Percentiles rank a stretch among this genome's conserved stretches.
These are phyloP conservation scores for Eupithecia exiguata DNA, from an alignment of 2,888 invertebrate species.

Conservation along the genomic window DNA sequence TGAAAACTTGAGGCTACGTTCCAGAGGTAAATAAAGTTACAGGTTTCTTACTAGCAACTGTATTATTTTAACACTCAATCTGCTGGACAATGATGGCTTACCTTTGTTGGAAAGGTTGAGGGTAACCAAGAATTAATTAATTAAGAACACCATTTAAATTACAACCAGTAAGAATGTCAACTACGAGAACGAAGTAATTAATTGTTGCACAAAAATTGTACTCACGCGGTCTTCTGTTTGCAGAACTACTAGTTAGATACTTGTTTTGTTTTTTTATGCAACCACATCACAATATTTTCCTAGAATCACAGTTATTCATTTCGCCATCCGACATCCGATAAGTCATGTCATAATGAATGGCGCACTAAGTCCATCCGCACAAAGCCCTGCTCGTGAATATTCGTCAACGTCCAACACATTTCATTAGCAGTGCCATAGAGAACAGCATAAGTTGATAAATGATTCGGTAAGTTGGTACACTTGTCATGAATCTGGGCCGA, in stretches of 20 bases:
- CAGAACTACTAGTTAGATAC: too few relatives aligned
- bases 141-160: too few relatives aligned
- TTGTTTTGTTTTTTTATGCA: too few relatives aligned
- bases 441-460: slow-evolving; percentile 7
- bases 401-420: slow-evolving; percentile 34
- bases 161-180: too few relatives aligned
- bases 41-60: not conserved
- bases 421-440: slow-evolving; percentile 33
- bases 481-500: not conserved
- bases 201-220: not conserved
- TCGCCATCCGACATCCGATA: slow-evolving; percentile 1
- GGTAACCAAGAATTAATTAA: not conserved
- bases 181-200: not conserved
- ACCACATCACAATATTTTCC: not conserved
- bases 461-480: slow-evolving; percentile 5
- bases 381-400: slow-evolving; percentile 33
- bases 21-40: not conserved
- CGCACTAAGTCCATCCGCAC: slow-evolving; percentile 33
- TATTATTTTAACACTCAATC: not conserved
- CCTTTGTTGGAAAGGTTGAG: not conserved
- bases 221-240: too few relatives aligned
- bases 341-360: slow-evolving; percentile 28
- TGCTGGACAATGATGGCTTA: too few relatives aligned
- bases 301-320: slow-evolving; percentile 3
- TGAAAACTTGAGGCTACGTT: not conserved